Conservation (phyloP, 2,888 invertebrate species). For the Nomada ferruginata region DNA sequence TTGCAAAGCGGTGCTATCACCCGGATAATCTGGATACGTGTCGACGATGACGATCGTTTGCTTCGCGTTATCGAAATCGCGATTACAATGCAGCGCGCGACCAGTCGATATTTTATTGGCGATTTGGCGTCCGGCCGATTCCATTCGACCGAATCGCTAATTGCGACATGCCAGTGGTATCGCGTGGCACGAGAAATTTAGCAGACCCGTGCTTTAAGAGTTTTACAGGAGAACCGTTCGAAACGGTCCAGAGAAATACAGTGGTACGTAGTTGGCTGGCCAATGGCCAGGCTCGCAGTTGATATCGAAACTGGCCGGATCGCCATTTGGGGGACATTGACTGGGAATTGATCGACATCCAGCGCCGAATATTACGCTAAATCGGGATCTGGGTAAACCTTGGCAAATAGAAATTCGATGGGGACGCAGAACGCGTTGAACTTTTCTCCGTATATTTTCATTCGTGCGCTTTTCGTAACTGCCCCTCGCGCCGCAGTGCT, state of each 20-base stretch:
- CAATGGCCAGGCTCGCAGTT: slow-evolving; percentile 59
- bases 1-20: slow-evolving; percentile 14
- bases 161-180: slow-evolving; percentile 48
- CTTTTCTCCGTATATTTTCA: neutral
- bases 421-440: neutral
- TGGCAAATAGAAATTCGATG: slow-evolving; percentile 35
- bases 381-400: slow-evolving; percentile 41
- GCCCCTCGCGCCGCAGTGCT: neutral
- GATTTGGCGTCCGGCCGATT: slow-evolving; percentile 52
- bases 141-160: slow-evolving; percentile 51
- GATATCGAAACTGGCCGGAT: slow-evolving; percentile 58
- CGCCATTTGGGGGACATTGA: slow-evolving; percentile 46
- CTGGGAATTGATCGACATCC: slow-evolving; percentile 64
- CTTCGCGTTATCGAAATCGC: slow-evolving; percentile 51
- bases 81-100: slow-evolving; percentile 38
- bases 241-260: slow-evolving; percentile 28
- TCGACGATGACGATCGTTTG: slow-evolving; percentile 36
- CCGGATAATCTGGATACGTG: slow-evolving; percentile 45
- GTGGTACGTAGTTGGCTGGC: slow-evolving; percentile 60
- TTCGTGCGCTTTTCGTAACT: neutral
- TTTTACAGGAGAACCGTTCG: slow-evolving; percentile 17
- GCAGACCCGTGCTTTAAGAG: slow-evolving; percentile 42
- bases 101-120: slow-evolving; percentile 57
- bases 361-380: slow-evolving; percentile 58
- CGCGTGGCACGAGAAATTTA: slow-evolving; percentile 34